These are phyloP conservation scores for Cheirogaleus major DNA, from an alignment of 2,797 vertebrate genomes.

Conservation along the genomic window DNA sequence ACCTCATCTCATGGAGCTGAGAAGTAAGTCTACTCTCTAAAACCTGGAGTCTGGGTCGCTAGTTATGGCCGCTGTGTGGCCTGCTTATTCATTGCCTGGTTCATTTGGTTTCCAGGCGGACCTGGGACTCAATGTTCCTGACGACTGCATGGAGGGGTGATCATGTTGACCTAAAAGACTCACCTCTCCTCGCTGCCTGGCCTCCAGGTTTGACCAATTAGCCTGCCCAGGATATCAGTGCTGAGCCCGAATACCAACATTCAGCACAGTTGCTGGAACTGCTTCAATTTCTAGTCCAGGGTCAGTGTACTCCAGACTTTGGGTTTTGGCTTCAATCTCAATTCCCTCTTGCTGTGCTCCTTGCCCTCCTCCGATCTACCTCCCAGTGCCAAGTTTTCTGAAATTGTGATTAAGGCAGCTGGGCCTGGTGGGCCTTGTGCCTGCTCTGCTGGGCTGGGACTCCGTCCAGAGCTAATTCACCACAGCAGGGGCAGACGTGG, in stretches of 20 bases:
- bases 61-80: background rate
- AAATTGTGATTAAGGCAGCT: background rate
- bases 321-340: background rate
- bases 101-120: background rate
- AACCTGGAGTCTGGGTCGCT: background rate
- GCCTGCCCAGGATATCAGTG: background rate
- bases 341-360: background rate
- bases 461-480: background rate
- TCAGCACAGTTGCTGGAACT: background rate
- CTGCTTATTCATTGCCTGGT: background rate
- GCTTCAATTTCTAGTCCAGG: background rate
- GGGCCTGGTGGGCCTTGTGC: background rate
- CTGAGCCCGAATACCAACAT: background rate
- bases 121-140: background rate
- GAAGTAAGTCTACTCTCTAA: background rate
- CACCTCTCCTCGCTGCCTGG: background rate
- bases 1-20: background rate
- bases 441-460: background rate
- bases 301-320: background rate
- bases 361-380: background rate
- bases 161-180: background rate
- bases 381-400: slow-evolving; percentile 16
- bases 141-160: background rate
- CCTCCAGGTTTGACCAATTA: background rate
- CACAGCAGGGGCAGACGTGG: background rate